These are phyloP conservation scores for Nomada lathburiana DNA, from an alignment of 2,888 invertebrate genomes.

Conservation along the genomic window DNA sequence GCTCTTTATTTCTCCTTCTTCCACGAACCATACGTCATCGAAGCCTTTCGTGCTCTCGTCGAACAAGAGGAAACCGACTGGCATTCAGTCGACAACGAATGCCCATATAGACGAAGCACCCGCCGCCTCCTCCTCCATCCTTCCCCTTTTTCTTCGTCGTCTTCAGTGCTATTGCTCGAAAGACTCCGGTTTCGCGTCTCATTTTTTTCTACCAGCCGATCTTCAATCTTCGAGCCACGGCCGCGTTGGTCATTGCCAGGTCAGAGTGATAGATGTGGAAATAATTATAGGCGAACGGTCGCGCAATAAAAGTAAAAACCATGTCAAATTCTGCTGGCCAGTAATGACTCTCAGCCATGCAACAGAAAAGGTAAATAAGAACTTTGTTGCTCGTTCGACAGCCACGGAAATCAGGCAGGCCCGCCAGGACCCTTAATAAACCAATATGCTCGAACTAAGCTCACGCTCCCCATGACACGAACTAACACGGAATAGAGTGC, in stretches of 20 bases:
- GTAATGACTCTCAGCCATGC: conserved; percentile 83
- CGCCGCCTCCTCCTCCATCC: conserved; percentile 7
- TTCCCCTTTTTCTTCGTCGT: conserved; percentile 49
- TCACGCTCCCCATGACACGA: background rate
- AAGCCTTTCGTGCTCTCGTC: conserved; percentile 74
- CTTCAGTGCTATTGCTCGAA: conserved; percentile 72
- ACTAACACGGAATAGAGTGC: too few species aligned
- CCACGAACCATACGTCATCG: conserved; percentile 75
- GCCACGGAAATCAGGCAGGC: too few species aligned
- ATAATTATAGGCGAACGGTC: conserved; percentile 83
- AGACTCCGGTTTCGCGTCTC: conserved; percentile 76
- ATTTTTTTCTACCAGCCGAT: conserved; percentile 78
- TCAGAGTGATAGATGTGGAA: conserved; percentile 83
- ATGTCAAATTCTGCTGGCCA: conserved; percentile 81
- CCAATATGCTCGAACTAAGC: background rate
- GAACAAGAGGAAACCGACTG: conserved; percentile 73
- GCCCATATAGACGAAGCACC: conserved; percentile 69
- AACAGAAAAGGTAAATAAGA: conserved; percentile 68
- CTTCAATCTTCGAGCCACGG: conserved; percentile 78
- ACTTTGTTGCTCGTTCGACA: conserved; percentile 14
- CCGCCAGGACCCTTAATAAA: background rate
- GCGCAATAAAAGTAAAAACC: conserved; percentile 82
- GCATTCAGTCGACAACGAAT: conserved; percentile 72
- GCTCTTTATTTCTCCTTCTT: conserved; percentile 72
- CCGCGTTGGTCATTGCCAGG: conserved; percentile 72